Conservation (phyloP, 1,140 invertebrate genomes). For the Panulirus ornatus region DNA sequence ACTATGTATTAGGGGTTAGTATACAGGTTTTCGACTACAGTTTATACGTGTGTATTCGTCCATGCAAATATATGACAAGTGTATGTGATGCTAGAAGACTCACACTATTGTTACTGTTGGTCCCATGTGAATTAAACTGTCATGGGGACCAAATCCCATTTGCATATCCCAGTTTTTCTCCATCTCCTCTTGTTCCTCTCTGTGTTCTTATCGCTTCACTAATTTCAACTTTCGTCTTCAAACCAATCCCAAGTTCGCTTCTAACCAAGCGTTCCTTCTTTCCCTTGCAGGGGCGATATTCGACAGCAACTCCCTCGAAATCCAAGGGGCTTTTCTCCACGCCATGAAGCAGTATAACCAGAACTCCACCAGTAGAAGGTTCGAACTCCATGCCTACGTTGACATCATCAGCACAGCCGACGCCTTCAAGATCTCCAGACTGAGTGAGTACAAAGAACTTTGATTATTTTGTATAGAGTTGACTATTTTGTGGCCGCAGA, state of each 20-base stretch:
- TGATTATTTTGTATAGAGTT: too few relatives aligned
- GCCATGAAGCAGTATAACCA: constrained; percentile 88
- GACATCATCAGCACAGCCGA: constrained; percentile 94
- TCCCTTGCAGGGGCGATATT: constrained; percentile 45
- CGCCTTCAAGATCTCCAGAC: constrained; percentile 92
- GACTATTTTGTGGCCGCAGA: too few relatives aligned
- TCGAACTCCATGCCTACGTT: constrained; percentile 89
- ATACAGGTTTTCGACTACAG: too few relatives aligned
- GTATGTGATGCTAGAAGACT: too few relatives aligned
- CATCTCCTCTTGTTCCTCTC: neutral
- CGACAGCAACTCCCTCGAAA: constrained; percentile 89
- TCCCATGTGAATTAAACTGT: too few relatives aligned
- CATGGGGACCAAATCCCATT: too few relatives aligned
- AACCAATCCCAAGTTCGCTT: neutral
- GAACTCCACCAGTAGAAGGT: constrained; percentile 85
- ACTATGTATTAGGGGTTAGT: too few relatives aligned
- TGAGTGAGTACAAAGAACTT: too few relatives aligned
- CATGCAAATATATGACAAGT: too few relatives aligned
- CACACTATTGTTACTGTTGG: too few relatives aligned
- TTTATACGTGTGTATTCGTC: too few relatives aligned
- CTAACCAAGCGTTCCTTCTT: neutral
- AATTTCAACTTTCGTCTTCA: neutral
- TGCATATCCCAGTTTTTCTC: neutral
- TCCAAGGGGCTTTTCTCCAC: constrained; percentile 92
- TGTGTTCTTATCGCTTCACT: neutral